Evolutionary conservation across 2,797 vertebrate species (phyloP), one percentile per base, ranked within the genome.

Genomic region (Onychomys leucogaster): DNA sequence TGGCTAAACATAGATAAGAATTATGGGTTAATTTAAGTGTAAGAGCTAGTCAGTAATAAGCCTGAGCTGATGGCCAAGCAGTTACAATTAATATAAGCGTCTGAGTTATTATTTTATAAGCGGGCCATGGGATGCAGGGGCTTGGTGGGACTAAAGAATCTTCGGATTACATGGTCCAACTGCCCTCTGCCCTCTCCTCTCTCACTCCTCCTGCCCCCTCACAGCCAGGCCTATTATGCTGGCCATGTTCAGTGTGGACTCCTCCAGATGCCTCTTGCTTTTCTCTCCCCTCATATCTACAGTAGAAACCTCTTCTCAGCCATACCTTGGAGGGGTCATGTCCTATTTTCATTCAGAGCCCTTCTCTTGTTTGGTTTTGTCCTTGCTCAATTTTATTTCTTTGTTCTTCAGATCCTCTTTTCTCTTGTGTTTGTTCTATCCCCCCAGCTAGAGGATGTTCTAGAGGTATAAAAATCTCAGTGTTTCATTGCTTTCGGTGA

Each of bases 341-440:
- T 82, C 8, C 63, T 61, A 59, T 81, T 77, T 86, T 16, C n/a
- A 93, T n/a, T 43, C 59, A 21, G 41, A 91, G 0, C 0, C 13
- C n/a, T 89, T 88, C 32, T 84, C 61, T n/a, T 78, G 10, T 52
- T 93, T 63, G 65, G 17, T 57, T 93, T 96, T 82, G 25, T 34
- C 55, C 63, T 93, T 82, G 78, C 77, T 73, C 41, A 49, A 25
- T 55, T 86, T 57, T 57, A 76, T 65, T 17, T 94, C 52, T 89
- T 95, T 93, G 32, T 59, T 88, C 49, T 91, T 89, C 61, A 93
- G 19, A 67, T 90, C 21, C 37, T 81, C 49, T 88, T 94, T 19
- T 23, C 57, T 37, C 3, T 90, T 34, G 37, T 78, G 80, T 76
- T 52, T 94, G 23, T 0, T 78, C 5, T 71, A 21, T 37, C 17